Conservation (phyloP, 2,888 invertebrate genomes). For the Apantesis nais region DNA sequence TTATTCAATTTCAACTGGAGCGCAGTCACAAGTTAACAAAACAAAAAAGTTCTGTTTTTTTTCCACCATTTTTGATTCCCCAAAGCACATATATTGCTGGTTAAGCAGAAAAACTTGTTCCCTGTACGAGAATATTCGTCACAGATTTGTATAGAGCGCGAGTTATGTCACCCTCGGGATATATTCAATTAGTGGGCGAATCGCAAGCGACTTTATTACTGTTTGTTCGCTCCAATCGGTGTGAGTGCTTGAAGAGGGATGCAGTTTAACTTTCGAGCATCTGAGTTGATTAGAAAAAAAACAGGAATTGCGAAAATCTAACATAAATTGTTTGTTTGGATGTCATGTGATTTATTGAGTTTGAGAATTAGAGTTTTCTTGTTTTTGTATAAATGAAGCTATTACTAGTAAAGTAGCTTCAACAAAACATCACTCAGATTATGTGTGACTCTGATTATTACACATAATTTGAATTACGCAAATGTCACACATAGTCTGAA, state of each 20-base stretch:
- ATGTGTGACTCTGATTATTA: no score
- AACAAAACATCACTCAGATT: no score
- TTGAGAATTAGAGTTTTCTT: neutral
- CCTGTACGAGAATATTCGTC: slow-evolving; percentile 57
- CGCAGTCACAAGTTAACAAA: slow-evolving; percentile 10
- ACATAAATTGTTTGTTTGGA: slow-evolving; percentile 7
- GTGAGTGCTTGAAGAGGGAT: slow-evolving; percentile 41
- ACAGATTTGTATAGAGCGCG: slow-evolving; percentile 53
- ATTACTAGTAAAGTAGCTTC: no score
- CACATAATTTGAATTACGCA: no score
- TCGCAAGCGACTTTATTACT: slow-evolving; percentile 35
- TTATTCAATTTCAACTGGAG: slow-evolving; percentile 19
- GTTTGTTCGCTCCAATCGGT: slow-evolving; percentile 46
- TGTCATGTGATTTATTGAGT: neutral
- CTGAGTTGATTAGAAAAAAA: slow-evolving; percentile 29
- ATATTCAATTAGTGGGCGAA: slow-evolving; percentile 64
- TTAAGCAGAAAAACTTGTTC: slow-evolving; percentile 67
- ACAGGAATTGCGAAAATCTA: slow-evolving; percentile 22
- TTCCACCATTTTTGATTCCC: slow-evolving; percentile 46
- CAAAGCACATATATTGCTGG: slow-evolving; percentile 64
- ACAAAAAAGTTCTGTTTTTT: slow-evolving; percentile 44
- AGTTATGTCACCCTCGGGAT: slow-evolving; percentile 62
- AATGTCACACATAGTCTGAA: no score
- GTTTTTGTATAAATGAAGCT: neutral
- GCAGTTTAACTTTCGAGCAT: slow-evolving; percentile 28